phyloP scores from a whole-genome alignment of 2,888 invertebrate genomes.

The Lissonota sp. region DNA sequence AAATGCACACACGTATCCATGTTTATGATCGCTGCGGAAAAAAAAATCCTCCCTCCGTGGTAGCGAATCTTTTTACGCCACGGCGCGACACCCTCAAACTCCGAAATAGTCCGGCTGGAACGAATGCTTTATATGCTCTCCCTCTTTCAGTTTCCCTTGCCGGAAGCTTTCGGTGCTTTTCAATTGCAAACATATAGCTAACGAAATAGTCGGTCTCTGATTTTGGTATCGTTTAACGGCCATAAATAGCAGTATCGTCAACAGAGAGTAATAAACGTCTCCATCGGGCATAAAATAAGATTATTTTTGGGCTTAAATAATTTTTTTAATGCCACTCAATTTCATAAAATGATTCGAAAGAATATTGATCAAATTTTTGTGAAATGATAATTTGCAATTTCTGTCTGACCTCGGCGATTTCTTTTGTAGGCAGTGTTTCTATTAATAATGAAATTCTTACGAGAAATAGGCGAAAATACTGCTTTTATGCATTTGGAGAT shows the following conservation, averaged over 20 bases:
- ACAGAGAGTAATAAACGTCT: slow-evolving; percentile 21
- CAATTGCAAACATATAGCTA: slow-evolving; percentile 72
- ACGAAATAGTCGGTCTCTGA: slow-evolving; percentile 69
- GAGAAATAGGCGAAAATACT: too few species aligned
- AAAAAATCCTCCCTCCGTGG: slow-evolving; percentile 36
- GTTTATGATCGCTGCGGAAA: slow-evolving; percentile 55
- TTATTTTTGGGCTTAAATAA: too few species aligned
- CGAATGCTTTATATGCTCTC: slow-evolving; percentile 67
- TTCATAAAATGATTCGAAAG: too few species aligned
- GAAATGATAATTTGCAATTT: too few species aligned
- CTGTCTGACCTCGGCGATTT: too few species aligned
- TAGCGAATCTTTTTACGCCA: slow-evolving; percentile 70
- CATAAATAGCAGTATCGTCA: slow-evolving; percentile 28
- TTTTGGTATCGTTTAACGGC: slow-evolving; percentile 66
- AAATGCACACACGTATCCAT: slow-evolving; percentile 32
- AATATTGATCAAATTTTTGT: too few species aligned
- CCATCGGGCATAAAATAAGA: too few species aligned
- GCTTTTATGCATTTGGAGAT: too few species aligned
- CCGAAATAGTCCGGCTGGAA: slow-evolving; percentile 56
- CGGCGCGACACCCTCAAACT: slow-evolving; percentile 56
- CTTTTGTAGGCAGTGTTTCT: too few species aligned
- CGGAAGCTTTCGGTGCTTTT: slow-evolving; percentile 69
- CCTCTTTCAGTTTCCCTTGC: slow-evolving; percentile 14
- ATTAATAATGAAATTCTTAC: too few species aligned
- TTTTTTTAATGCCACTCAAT: too few species aligned